phyloP scores from a whole-genome alignment of 2,797 vertebrate species.

The Manis javanica region DNA sequence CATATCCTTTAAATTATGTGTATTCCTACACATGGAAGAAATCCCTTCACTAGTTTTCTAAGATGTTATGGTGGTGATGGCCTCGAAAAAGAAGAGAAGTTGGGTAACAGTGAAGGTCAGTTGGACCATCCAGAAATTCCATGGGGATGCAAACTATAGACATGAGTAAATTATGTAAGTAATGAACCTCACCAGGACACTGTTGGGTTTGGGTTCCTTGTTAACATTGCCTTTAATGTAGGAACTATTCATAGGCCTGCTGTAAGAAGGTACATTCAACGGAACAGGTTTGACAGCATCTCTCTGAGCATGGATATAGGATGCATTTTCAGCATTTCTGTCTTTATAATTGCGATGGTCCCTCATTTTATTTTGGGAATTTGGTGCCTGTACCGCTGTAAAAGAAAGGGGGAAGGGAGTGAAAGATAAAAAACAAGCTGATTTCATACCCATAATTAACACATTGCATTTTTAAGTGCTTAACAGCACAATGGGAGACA shows the following conservation, averaged over 20 bases:
- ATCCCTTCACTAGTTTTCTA: background rate
- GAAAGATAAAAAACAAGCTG: background rate
- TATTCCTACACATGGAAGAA: background rate
- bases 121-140: background rate
- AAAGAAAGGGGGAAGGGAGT: background rate
- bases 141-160: background rate
- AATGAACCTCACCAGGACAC: conserved; percentile 75
- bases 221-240: conserved; percentile 52
- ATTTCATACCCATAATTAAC: background rate
- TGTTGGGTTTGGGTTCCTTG: conserved; percentile 75
- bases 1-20: background rate
- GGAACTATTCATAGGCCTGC: conserved; percentile 58
- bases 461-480: background rate
- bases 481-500: background rate
- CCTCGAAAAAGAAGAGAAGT: background rate
- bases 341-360: conserved; percentile 79
- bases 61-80: background rate
- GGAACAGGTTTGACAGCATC: conserved; percentile 67
- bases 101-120: background rate
- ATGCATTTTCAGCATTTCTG: conserved; percentile 71
- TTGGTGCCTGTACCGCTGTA: conserved; percentile 73
- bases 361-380: conserved; percentile 78
- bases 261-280: conserved; percentile 46
- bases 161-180: background rate
- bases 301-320: conserved; percentile 70